Evolutionary conservation across 2,113 vertebrate species (phyloP), one percentile per base, ranked within the genome.

Genomic region (Axis porcinus): DNA sequence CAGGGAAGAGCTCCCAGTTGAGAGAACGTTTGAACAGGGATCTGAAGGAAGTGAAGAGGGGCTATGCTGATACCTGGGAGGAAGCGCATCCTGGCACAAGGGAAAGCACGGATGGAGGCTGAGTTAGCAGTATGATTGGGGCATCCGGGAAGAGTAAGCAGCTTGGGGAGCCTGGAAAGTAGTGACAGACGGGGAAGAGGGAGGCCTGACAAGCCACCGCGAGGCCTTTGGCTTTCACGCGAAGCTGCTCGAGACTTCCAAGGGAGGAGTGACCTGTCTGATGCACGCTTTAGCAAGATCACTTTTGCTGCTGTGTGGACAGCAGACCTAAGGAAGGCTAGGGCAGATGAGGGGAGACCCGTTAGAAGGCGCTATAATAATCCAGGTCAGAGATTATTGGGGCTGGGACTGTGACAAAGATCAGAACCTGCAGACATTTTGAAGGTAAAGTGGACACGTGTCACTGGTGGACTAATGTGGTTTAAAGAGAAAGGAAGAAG

Each of bases 401-500:
- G 47, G 28, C 45, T 82, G 33, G 30, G 78, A 55, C 14, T 45
- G 70, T 6, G 70, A 81, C 50, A 60, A 64, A 43, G 64, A 87
- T 70, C 9, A 30, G 90, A 47, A 67, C 40, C 36, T 87, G 85
- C 67, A 78, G 4, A 7, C 16, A 47, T 54, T 57, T 23, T 81
- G 40, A 86, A 81, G 55, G 19, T 21, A 70, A 89, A 92, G 40
- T 12, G 54, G 81, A 15, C 92, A 64, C 6, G 15, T 91, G 57
- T 81, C 58, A 19, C 27, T 45, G 81, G 76, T 27, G 30, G 58
- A 36, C 89, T 81, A 84, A 88, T 3, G 23, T 67, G 54, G 64
- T 19, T 33, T 3, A 58, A 67, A 91, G 36, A 89, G 93, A 92
- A 92, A 94, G 58, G 50, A 52, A 79, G 36, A 28, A 67, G 11